Base-by-base conservation (phyloP, 2,797 vertebrate genomes). In the Propithecus perrieri region DNA sequence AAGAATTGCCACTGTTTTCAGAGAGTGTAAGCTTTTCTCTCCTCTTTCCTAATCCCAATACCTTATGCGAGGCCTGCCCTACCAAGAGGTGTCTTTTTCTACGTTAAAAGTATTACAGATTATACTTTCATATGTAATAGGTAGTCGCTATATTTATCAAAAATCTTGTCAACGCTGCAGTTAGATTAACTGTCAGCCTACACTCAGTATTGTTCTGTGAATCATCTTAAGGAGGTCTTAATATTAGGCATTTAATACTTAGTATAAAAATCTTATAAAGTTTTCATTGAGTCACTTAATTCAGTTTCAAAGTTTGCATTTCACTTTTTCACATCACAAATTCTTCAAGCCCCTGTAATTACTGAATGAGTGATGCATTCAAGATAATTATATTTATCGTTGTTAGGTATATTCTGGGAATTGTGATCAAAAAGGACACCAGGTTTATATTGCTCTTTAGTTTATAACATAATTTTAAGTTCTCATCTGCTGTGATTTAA, bases 231-330 rank as follows among this genome's bases (percentile, higher is more conserved):
- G 63, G 9, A 95, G 7, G 4, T 71, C 76, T 97, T 24, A 78
- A 30, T 57, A 57, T 61, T 87, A 86, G 20, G 13, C 24, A 79
- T 72, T 96, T 61, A 75, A 75, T 79, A 35, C 41, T 88, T 63
- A 57, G 1, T 41, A 63, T 33, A 86, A 85, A 94, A 93, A 26
- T 6, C 71, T 95, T 65, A 59, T 71, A 26, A 50, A 53, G 10
- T 94, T 97, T 96, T 89, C 46, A 84, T 1, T 65, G 41, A 94
- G 46, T 26, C 46, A 75, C 79, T 92, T 94, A 91, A 48, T 67
- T 95, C 55, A 41, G 4, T 88, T 88, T 81, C 35, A 85, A 93
- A 85, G 35, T 88, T 96, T 96, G 33, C 61, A 69, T 89, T 95
- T 89, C 1, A 80, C 22, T 33, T 63, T 75, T 78, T 91, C n/a